Evolutionary conservation across 2,888 invertebrate genomes (phyloP).

Genomic region (Phyllotreta cruciferae): DNA sequence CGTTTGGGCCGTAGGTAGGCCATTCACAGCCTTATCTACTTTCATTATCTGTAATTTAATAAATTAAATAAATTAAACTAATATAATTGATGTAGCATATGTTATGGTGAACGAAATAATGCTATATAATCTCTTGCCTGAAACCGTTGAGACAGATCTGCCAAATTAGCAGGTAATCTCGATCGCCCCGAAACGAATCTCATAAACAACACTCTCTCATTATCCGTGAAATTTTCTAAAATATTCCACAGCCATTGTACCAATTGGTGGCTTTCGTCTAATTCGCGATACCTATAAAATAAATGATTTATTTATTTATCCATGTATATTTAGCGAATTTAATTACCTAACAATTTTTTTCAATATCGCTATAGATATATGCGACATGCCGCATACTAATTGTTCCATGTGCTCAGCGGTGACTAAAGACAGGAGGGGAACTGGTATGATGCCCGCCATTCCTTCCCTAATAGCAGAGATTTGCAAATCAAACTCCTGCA

Average conservation of each 20-base stretch:
- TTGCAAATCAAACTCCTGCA: constrained; percentile 70
- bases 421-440: constrained; percentile 67
- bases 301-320: not conserved
- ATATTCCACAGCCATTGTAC: constrained; percentile 72
- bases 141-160: constrained; percentile 70
- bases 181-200: constrained; percentile 72
- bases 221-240: constrained; percentile 67
- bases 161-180: constrained; percentile 69
- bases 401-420: constrained; percentile 68
- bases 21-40: constrained; percentile 65
- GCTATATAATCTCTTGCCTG: constrained; percentile 59
- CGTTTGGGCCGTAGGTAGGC: constrained; percentile 71
- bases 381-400: constrained; percentile 69
- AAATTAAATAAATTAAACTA: not conserved
- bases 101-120: not conserved
- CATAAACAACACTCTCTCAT: constrained; percentile 70
- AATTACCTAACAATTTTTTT: constrained; percentile 70
- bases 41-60: constrained; percentile 62
- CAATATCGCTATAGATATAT: constrained; percentile 66
- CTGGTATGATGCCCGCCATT: constrained; percentile 70
- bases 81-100: not conserved
- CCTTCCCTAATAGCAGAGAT: constrained; percentile 68
- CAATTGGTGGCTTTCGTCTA: constrained; percentile 67
- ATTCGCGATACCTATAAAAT: constrained; percentile 66
- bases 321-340: constrained; percentile 27